These are phyloP conservation scores for Hiodon tergisus DNA, from an alignment of 2,113 vertebrate genomes.

Conservation along the genomic window DNA sequence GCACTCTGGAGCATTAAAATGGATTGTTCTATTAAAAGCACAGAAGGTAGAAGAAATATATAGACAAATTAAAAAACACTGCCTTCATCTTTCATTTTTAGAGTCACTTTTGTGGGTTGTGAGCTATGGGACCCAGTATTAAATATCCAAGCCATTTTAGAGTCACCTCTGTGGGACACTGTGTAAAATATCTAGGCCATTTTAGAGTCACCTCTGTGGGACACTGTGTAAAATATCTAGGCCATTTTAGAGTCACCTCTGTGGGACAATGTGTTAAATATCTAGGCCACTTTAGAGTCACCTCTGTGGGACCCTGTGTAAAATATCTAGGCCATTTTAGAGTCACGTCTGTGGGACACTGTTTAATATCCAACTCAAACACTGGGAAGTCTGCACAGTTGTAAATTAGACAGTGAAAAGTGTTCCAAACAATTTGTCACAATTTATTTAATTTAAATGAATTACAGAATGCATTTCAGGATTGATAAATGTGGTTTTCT, in stretches of 20 bases:
- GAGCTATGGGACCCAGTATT: background rate
- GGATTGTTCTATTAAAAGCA: conserved; percentile 61
- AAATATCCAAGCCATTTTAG: background rate
- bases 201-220: conserved; percentile 47
- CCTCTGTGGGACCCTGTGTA: conserved; percentile 49
- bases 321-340: conserved; percentile 34
- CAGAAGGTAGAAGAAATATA: conserved; percentile 59
- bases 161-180: no score
- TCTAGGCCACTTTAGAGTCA: conserved; percentile 40
- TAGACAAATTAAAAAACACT: conserved; percentile 45
- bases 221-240: conserved; percentile 40
- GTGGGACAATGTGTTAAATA: conserved; percentile 47
- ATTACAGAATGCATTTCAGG: no score
- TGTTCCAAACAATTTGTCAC: conserved; percentile 72
- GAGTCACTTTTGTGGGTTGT: conserved; percentile 44
- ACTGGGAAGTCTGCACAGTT: conserved; percentile 64
- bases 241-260: conserved; percentile 43
- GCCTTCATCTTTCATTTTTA: conserved; percentile 62
- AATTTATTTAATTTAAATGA: conserved; percentile 12
- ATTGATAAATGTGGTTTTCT: no score
- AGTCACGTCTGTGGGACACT: conserved; percentile 50
- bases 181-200: conserved; percentile 1
- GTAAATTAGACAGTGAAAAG: conserved; percentile 75
- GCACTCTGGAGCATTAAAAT: conserved; percentile 67
- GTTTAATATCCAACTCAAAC: conserved; percentile 67